Evolutionary conservation across 2,797 vertebrate species (phyloP), one percentile per base, ranked within the genome.

Genomic region (Antrozous pallidus): DNA sequence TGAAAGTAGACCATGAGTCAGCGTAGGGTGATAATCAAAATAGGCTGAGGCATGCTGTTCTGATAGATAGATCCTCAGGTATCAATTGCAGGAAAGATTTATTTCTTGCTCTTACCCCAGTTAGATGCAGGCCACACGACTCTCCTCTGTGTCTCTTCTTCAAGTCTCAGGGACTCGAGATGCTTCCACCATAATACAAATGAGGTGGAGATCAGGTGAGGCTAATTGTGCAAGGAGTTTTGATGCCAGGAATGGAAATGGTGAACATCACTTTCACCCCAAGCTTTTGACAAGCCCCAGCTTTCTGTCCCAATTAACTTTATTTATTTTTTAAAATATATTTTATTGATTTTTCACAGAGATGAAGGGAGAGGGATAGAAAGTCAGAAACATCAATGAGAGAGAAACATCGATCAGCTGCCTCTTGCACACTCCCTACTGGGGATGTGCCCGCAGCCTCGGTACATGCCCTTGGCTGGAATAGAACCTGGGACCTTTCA

Each of bases 261-360:
- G 4, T 36, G 9, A 5, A 0, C 1, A 3, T 51, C 8, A 5
- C 4, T 38, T 61, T 22, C 33, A 16, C 13, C 11, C 7, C 20
- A 20, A 9, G 8, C 20, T 38, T 49, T 36, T 28, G 67, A 28
- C 33, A 8, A 49, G 33, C 36, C 36, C 38, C 9, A 20, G 51
- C n/a, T 40, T 38, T 0, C 0, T 8, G 33, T 2, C 6, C 40
- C 56, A 45, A 13, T 0, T 54, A 24, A 31, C 42, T 84, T 24
- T 4, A 56, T n/a, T n/a, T n/a, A n/a, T n/a, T n/a, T n/a, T n/a
- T n/a, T n/a, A n/a, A n/a, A n/a, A n/a, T n/a, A n/a, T n/a, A n/a
- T n/a, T n/a, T n/a, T n/a, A n/a, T n/a, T n/a, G n/a, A n/a, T n/a
- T n/a, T n/a, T n/a, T n/a, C n/a, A n/a, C n/a, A n/a, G n/a, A n/a